phyloP scores from a whole-genome alignment of 2,888 invertebrate genomes.

The Ellobium chinense region DNA sequence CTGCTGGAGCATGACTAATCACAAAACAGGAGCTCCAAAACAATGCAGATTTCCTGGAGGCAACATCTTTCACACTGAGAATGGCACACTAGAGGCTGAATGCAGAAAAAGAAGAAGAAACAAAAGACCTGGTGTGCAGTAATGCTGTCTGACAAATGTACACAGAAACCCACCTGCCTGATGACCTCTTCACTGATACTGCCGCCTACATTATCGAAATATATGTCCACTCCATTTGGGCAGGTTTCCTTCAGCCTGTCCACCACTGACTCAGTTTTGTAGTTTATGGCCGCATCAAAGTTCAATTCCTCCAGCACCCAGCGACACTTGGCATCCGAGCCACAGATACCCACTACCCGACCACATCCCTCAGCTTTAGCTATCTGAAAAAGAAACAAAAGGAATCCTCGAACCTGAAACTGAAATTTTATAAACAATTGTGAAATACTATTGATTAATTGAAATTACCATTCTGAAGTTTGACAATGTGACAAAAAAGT shows the following conservation, averaged over 20 bases:
- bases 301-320: constrained; percentile 71
- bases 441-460: too few species aligned
- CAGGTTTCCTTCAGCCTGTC: constrained; percentile 67
- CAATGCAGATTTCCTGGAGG: too few species aligned
- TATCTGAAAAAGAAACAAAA: constrained; percentile 64
- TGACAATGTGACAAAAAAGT: too few species aligned
- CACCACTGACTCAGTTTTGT: constrained; percentile 73
- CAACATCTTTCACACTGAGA: too few species aligned
- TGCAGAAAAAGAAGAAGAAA: too few species aligned
- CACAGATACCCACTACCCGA: constrained; percentile 78
- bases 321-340: constrained; percentile 76
- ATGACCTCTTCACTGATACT: constrained; percentile 77
- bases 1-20: too few species aligned
- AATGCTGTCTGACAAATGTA: too few species aligned
- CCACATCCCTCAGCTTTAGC: constrained; percentile 72
- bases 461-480: too few species aligned
- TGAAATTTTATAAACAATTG: background rate
- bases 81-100: too few species aligned
- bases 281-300: constrained; percentile 78
- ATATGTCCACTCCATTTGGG: constrained; percentile 77
- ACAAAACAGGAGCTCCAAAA: too few species aligned
- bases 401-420: background rate
- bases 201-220: constrained; percentile 80
- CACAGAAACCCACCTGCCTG: constrained; percentile 70
- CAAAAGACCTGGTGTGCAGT: too few species aligned